Conservation (phyloP, 2,113 vertebrate genomes). For the Nanorana parkeri region DNA sequence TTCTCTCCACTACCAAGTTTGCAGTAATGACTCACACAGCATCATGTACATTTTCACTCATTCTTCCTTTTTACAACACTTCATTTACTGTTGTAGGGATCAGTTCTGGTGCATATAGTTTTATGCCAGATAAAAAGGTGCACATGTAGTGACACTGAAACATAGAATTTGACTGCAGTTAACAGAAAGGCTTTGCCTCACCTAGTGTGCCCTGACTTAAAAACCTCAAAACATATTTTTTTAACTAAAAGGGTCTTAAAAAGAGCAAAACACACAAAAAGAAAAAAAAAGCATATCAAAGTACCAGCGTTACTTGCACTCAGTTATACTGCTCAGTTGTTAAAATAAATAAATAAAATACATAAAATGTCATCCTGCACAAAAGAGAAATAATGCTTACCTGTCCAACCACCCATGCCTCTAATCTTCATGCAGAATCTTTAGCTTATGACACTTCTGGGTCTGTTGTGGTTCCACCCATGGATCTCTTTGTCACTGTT, state of each 20-base stretch:
- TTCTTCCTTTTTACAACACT: slow-evolving; percentile 53
- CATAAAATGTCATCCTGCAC: no score
- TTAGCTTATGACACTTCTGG: no score
- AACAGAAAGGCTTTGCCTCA: slow-evolving; percentile 29
- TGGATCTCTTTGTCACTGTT: no score
- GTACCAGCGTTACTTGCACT: neutral
- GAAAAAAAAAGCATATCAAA: neutral
- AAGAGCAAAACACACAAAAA: neutral
- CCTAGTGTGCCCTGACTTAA: slow-evolving; percentile 11
- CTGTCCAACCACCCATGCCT: no score
- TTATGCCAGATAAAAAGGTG: slow-evolving; percentile 51
- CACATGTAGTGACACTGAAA: slow-evolving; percentile 45
- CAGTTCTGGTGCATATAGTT: slow-evolving; percentile 52
- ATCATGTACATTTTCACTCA: slow-evolving; percentile 55
- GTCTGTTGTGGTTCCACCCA: no score
- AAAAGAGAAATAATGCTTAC: no score
- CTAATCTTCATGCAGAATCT: no score
- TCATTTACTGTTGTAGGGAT: slow-evolving; percentile 55
- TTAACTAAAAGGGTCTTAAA: neutral
- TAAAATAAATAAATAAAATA: no score
- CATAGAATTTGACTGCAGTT: slow-evolving; percentile 33
- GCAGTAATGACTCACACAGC: slow-evolving; percentile 44
- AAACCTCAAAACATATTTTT: slow-evolving; percentile 1
- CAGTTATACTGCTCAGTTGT: neutral
- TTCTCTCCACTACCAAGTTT: slow-evolving; percentile 42